Base-by-base conservation (phyloP, 1,140 invertebrate genomes). In the Brachionus paranguensis region DNA sequence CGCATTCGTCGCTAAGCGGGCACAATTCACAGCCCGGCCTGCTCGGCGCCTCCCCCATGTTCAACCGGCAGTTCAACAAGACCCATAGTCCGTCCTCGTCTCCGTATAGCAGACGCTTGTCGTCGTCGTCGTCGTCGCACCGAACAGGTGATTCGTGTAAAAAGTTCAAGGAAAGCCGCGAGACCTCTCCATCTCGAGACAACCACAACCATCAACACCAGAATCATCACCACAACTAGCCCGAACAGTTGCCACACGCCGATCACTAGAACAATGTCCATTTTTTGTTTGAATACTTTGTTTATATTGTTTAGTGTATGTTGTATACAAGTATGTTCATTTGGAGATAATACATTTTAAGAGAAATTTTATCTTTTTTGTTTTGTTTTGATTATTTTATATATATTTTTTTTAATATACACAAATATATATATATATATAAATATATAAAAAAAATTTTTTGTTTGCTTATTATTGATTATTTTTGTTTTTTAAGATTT, bases 271-370 rank as follows among this genome's bases (percentile, higher is more conserved):
- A 33, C 33, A 41, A n/a, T 68, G 27, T 68, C 65, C 27, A 68
- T 33, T 41, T 33, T 33, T 68, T 68, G 27, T 68, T 33, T 65
- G 6, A 65, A 65, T 65, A 29, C 47, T 65, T 68, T 68, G 65
- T 68, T 41, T 33, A 68, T 68, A 68, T 68, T 68, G 65, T 68
- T 68, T 33, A 68, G 65, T 68, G 64, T 68, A 55, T n/a, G 14
- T 55, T 55, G 53, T 47, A 3, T 60, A 60, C 17, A 60, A 60
- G 27, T 37, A n/a, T 68, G 11, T 68, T 12, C 65, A 12, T 7
- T 68, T 68, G 20, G 53, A 60, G 53, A 60, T 60, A 11, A 60
- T 24, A 60, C 27, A 60, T 60, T 60, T 60, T 60, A 24, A 60
- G 17, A 60, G 65, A 68, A 33, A 33, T 68, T 33, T 68, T 33